A percentile compares a stretch with the other conserved stretches of the same genome.
phyloP scores from a whole-genome alignment of 2,888 invertebrate species.

The Gerris lacustris region DNA sequence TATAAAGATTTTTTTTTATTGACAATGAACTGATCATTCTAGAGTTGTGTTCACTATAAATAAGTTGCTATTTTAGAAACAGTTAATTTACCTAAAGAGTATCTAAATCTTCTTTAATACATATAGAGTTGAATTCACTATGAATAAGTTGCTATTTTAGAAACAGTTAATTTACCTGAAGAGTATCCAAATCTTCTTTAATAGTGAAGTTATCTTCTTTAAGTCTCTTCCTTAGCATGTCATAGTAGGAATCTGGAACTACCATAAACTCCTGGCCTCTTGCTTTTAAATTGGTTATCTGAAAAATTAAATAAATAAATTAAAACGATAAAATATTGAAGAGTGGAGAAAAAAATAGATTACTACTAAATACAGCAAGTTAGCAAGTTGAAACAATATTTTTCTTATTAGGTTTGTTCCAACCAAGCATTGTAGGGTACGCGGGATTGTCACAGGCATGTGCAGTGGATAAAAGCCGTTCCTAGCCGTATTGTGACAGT shows the following conservation, averaged over 20 bases:
- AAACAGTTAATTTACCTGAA: constrained; percentile 40
- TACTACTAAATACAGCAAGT: neutral
- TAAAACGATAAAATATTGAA: constrained; percentile 2
- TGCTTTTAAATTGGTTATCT: constrained; percentile 59
- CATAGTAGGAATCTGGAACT: constrained; percentile 85
- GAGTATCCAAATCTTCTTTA: constrained; percentile 66
- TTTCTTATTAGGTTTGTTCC: neutral
- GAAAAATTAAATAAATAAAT: constrained; percentile 25
- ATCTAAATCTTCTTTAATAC: constrained; percentile 73
- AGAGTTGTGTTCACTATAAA: no score
- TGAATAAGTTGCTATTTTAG: no score
- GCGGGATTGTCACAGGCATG: no score
- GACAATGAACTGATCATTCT: no score
- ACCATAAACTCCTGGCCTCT: constrained; percentile 82
- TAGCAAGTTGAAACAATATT: neutral
- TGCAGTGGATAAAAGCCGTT: no score
- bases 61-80: no score
- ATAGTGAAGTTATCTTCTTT: constrained; percentile 65
- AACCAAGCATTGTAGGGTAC: no score
- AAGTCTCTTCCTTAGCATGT: constrained; percentile 61
- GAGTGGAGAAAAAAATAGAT: no score
- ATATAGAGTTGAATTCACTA: no score
- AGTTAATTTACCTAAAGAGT: constrained; percentile 43
- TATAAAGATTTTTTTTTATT: no score
- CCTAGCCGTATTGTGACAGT: no score